phyloP scores from a whole-genome alignment of 1,140 invertebrate species.

The Berghia stephanieae region DNA sequence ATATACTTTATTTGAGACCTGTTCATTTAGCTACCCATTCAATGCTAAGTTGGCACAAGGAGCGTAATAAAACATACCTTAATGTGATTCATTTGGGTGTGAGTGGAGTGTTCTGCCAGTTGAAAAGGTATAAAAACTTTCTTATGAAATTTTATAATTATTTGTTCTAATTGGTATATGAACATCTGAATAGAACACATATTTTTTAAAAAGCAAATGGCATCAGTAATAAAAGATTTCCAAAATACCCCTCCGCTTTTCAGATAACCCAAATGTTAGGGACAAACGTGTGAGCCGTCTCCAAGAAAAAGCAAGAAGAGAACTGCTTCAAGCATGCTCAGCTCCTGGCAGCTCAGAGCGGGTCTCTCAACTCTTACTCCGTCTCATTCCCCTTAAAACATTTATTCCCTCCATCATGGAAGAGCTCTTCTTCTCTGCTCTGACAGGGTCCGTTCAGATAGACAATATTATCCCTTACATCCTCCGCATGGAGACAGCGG shows the following conservation, averaged over 20 bases:
- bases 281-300: conserved; percentile 71
- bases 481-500: conserved; percentile 78
- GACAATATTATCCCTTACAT: conserved; percentile 92
- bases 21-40: too few species aligned
- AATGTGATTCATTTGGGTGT: too few species aligned
- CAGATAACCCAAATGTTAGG: conserved; percentile 55
- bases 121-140: too few species aligned
- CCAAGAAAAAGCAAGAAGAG: conserved; percentile 79
- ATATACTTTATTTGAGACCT: too few species aligned
- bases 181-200: too few species aligned
- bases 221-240: too few species aligned
- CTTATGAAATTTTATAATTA: too few species aligned
- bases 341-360: conserved; percentile 64
- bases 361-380: conserved; percentile 77
- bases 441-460: conserved; percentile 91
- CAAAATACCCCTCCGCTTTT: not conserved
- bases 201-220: too few species aligned
- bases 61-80: too few species aligned
- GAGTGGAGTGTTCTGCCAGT: too few species aligned
- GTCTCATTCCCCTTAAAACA: conserved; percentile 80
- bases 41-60: too few species aligned
- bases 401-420: conserved; percentile 84
- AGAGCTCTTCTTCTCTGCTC: conserved; percentile 90
- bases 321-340: conserved; percentile 72
- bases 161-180: too few species aligned